Evolutionary conservation across 2,113 vertebrate genomes (phyloP), one percentile per base, ranked within the genome.

Genomic region (Laterallus jamaicensis): DNA sequence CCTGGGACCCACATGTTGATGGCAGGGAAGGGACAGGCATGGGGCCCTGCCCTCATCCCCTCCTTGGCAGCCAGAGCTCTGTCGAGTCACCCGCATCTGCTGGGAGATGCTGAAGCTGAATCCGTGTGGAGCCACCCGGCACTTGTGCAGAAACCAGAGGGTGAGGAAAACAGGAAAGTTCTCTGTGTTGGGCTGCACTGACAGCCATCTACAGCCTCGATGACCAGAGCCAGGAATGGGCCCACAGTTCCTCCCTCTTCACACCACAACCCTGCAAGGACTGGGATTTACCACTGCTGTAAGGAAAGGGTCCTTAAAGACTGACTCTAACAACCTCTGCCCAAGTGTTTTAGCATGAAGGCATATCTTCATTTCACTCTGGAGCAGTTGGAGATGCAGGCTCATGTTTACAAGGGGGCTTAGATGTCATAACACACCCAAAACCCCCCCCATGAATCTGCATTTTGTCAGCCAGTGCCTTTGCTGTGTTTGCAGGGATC

Each of bases 1-100:
- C 52, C 37, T 47, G 78, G 71, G 37, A 63, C 29, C 6, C 73
- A 59, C 47, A n/a, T 20, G 50, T 58, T 74, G 77, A 73, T 11
- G 4, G 56, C 9, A 1, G 37, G 37, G 31, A 71, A 83, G 28
- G 28, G 31, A 75, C 0, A 0, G 56, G 54, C 31, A 71, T 19
- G 35, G 16, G 58, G 11, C 75, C 31, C 78, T 76, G 58, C 62
- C 69, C 52, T 74, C 4, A 50, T 18, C 13, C 17, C 31, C n/a
- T 69, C 73, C 83, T 86, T 49, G 40, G 70, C 88, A 88, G 52
- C 56, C 49, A 50, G 64, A 67, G 55, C 68, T 39, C 55, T 80
- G 55, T 22, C 1, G 0, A 64, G 37, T 73, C 82, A 76, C 40
- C 83, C 92, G 63, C 49, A 32, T 19, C 40, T 68, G 21, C 17